phyloP scores from a whole-genome alignment of 2,113 vertebrate species.

The Synchiropus splendidus region DNA sequence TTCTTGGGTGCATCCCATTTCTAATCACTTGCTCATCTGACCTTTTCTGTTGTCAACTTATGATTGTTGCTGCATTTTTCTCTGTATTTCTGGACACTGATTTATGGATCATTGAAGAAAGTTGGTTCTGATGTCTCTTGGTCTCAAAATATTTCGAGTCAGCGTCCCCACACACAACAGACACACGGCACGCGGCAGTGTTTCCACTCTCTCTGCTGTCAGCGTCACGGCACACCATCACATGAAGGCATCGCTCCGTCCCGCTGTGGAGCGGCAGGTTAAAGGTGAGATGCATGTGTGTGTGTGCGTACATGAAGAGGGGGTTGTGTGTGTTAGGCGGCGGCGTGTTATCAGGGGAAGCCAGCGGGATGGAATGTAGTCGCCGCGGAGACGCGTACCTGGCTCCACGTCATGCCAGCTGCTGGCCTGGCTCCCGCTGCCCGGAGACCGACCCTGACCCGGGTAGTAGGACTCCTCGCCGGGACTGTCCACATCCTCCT shows the following conservation, averaged over 20 bases:
- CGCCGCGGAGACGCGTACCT: constrained; percentile 67
- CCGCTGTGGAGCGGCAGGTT: constrained; percentile 17
- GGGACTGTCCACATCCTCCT: constrained; percentile 97
- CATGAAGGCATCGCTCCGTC: constrained; percentile 5
- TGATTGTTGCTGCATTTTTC: too few relatives aligned
- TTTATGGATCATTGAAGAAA: too few relatives aligned
- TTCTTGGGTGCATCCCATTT: too few relatives aligned
- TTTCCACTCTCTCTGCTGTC: constrained; percentile 1
- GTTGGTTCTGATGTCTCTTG: too few relatives aligned
- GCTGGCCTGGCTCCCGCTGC: constrained; percentile 88
- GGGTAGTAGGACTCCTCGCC: constrained; percentile 94
- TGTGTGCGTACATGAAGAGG: constrained; percentile 7
- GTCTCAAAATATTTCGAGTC: not conserved
- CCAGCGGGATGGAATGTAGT: not conserved
- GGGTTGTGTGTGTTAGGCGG: constrained; percentile 1
- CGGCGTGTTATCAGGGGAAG: constrained; percentile 5
- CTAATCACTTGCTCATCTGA: too few relatives aligned
- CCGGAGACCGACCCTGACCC: constrained; percentile 89
- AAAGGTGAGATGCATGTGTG: constrained; percentile 22
- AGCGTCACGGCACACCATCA: constrained; percentile 6
- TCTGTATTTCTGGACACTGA: too few relatives aligned
- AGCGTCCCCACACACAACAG: constrained; percentile 1
- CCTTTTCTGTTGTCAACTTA: too few relatives aligned
- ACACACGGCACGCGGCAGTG: constrained; percentile 10
- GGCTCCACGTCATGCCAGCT: constrained; percentile 98